A percentile compares a stretch with the other conserved stretches of the same genome.
phyloP scores from a whole-genome alignment of 2,113 vertebrate species.

The Phylloscopus trochiloides region DNA sequence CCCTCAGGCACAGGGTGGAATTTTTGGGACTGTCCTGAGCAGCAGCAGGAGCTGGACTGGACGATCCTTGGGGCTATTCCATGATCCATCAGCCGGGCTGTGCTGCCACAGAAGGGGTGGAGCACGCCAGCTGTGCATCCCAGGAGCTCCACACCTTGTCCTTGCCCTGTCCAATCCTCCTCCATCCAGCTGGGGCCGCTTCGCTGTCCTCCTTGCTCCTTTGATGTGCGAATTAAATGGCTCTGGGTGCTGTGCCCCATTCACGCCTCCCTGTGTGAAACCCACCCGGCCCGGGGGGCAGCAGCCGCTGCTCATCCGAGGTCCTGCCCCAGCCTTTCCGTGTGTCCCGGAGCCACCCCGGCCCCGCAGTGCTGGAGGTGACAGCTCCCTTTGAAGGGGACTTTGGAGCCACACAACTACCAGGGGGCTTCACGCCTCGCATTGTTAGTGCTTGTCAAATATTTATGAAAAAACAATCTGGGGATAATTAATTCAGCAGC shows the following conservation, averaged over 20 bases:
- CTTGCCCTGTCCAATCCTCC: rapidly evolving
- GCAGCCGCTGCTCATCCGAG: rapidly evolving
- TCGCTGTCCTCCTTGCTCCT: neutral
- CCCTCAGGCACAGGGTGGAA: neutral
- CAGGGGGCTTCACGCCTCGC: constrained; percentile 27
- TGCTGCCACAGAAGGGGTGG: rapidly evolving
- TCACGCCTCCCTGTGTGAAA: neutral
- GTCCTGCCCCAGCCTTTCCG: neutral
- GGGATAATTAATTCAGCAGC: constrained; percentile 56
- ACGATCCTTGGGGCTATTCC: neutral
- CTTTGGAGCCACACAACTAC: neutral
- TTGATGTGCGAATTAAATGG: neutral
- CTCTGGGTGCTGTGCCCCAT: neutral
- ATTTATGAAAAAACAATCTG: constrained; percentile 59
- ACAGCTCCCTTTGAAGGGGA: neutral
- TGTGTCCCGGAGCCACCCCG: neutral
- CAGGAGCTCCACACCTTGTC: neutral
- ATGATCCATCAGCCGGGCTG: neutral
- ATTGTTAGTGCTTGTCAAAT: constrained; percentile 56
- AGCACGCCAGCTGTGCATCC: neutral
- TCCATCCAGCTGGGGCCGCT: neutral
- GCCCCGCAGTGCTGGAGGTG: neutral
- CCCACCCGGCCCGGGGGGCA: neutral
- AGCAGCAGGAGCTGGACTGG: neutral
- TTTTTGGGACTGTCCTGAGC: neutral